Evolutionary conservation across 2,797 vertebrate genomes (phyloP), one percentile per base, ranked within the genome.

Genomic region (Nothura maculosa): DNA sequence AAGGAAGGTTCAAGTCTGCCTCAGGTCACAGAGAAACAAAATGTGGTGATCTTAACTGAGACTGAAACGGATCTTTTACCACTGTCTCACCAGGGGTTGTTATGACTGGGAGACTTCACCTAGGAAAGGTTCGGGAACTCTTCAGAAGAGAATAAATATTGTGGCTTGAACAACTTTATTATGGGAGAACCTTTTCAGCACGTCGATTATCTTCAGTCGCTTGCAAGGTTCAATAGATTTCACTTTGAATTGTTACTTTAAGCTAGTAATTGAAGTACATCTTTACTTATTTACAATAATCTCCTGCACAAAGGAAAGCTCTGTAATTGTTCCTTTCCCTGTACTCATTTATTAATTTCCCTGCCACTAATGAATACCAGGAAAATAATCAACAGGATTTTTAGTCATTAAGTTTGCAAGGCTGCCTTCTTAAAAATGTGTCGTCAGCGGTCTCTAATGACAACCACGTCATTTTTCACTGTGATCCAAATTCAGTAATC

Each of bases 11-110:
- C 90, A 92, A 84, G 61, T 77, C 82, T 94, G 93, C 94, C 94
- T 95, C 77, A 64, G 90, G 93, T 94, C 93, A 95, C 67, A 81
- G 80, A 87, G 77, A 74, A 91, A 8, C 82, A 95, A 82, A 96
- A 85, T 84, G 92, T 89, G 74, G 67, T 96, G 93, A 95, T 95
- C 87, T 95, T 95, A 95, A 94, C 80, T 84, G 92, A 90, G 87
- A 54, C 67, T 93, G 95, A 95, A 96, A 80, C 74, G 80, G 85
- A 95, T 85, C 80, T 95, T 87, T 92, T 95, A 94, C 93, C 90
- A 74, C 94, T 94, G 95, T 96, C 94, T 96, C 52, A 67, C 90
- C 89, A 81, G 8, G 52, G 57, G 32, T 89, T 95, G 92, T 95
- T 96, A 77, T 95, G 94, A 91, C 92, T 94, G 87, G 73, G 75